A percentile compares a stretch with the other conserved stretches of the same genome.
These are phyloP conservation scores for Anthoscopus minutus DNA, from an alignment of 2,113 vertebrate genomes.

Conservation along the genomic window DNA sequence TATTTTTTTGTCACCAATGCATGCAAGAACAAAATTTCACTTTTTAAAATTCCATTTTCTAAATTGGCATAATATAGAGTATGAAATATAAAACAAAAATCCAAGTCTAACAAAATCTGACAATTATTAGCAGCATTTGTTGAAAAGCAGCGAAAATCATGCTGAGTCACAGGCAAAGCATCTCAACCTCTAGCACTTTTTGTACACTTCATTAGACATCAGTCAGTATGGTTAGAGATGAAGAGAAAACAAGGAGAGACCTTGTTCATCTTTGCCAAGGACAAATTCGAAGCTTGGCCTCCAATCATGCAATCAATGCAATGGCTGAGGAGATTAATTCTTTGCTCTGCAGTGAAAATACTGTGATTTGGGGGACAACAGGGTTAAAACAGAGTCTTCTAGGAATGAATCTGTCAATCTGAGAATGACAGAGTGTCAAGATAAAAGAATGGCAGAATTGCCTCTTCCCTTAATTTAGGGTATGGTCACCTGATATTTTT, in stretches of 20 bases:
- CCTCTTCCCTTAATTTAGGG: not conserved
- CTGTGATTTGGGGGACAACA: not conserved
- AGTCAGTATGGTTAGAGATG: constrained; percentile 4
- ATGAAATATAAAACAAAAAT: constrained; percentile 11
- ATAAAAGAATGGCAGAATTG: not conserved
- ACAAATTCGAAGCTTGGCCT: not conserved
- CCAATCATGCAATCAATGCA: not conserved
- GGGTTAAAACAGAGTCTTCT: not conserved
- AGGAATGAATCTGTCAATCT: not conserved
- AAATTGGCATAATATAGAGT: not conserved
- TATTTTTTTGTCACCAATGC: not conserved
- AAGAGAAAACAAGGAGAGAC: not conserved
- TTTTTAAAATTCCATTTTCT: not conserved
- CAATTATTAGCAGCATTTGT: constrained; percentile 9
- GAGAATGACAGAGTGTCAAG: too few relatives aligned
- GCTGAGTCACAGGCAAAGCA: constrained; percentile 9
- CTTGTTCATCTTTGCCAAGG: not conserved
- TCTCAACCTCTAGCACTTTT: constrained; percentile 6
- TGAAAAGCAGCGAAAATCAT: constrained; percentile 5
- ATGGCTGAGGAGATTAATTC: not conserved
- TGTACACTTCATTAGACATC: constrained; percentile 3
- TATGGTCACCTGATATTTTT: not conserved
- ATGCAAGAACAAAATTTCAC: not conserved
- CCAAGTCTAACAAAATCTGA: constrained; percentile 11
- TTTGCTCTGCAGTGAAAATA: not conserved